A percentile compares a stretch with the other conserved stretches of the same genome.
phyloP scores from a whole-genome alignment of 2,797 vertebrate genomes.

The Galagoides demidoff region DNA sequence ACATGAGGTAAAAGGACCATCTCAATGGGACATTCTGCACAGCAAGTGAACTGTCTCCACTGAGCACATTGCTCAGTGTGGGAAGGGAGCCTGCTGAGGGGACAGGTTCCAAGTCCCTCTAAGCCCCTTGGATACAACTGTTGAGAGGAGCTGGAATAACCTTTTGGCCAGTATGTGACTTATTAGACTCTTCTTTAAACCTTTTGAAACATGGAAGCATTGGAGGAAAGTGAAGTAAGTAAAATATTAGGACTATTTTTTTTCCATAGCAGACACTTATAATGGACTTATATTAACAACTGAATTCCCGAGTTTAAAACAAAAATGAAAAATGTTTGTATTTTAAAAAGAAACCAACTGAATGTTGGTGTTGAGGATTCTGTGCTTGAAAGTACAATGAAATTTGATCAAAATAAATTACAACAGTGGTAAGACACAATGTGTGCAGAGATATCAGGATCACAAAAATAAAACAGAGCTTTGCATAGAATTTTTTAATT shows the following conservation, averaged over 20 bases:
- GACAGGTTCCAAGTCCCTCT: background rate
- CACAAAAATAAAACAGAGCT: background rate
- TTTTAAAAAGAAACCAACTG: background rate
- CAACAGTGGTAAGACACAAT: background rate
- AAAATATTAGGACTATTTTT: background rate
- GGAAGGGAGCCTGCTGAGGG: background rate
- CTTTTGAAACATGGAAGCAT: background rate
- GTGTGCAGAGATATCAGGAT: background rate
- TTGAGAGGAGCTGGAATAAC: background rate
- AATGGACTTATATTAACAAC: background rate
- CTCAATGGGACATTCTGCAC: background rate
- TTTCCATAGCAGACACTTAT: constrained; percentile 1
- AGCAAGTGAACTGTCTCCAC: background rate
- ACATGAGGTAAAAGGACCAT: background rate
- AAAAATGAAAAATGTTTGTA: background rate
- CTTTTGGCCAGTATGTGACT: background rate
- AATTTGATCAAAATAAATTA: constrained; percentile 36
- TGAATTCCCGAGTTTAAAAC: background rate
- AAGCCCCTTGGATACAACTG: background rate
- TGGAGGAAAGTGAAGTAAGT: constrained; percentile 2
- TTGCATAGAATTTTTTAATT: background rate
- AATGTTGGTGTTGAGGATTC: background rate
- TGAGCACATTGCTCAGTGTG: background rate
- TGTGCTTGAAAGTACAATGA: background rate
- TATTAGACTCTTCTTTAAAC: background rate